A percentile compares a stretch with the other conserved stretches of the same genome.
Evolutionary conservation across 2,113 vertebrate genomes (phyloP).

Genomic region (Eulacestoma nigropectus): DNA sequence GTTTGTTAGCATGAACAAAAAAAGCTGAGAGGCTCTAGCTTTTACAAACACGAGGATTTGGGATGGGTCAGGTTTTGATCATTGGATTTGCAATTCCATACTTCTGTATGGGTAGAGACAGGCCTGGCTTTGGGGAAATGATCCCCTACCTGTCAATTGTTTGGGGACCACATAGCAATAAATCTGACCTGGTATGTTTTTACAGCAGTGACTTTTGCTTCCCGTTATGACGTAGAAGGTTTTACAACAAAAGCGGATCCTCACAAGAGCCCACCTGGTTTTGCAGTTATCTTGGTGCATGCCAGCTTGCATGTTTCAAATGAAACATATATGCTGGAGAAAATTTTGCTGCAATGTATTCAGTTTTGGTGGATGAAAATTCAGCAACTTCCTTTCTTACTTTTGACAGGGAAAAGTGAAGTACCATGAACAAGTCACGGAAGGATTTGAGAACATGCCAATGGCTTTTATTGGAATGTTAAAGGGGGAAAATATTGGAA

Average conservation of each 20-base stretch:
- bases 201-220: background rate
- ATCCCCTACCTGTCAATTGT: background rate
- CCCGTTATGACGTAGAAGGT: background rate
- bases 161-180: background rate
- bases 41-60: background rate
- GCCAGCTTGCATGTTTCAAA: background rate
- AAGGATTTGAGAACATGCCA: constrained; percentile 89
- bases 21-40: background rate
- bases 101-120: background rate
- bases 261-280: background rate
- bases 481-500: constrained; percentile 83
- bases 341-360: background rate
- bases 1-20: background rate
- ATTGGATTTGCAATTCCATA: background rate
- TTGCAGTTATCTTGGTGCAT: background rate
- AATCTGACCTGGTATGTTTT: background rate
- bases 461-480: constrained; percentile 84
- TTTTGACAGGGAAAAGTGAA: constrained; percentile 81
- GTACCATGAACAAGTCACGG: constrained; percentile 73
- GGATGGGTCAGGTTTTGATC: background rate
- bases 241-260: background rate
- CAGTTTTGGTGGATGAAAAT: background rate
- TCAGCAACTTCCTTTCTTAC: background rate
- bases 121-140: background rate
- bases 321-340: background rate